These are phyloP conservation scores for Phyllopteryx taeniolatus DNA, from an alignment of 2,113 vertebrate species.

Conservation along the genomic window DNA sequence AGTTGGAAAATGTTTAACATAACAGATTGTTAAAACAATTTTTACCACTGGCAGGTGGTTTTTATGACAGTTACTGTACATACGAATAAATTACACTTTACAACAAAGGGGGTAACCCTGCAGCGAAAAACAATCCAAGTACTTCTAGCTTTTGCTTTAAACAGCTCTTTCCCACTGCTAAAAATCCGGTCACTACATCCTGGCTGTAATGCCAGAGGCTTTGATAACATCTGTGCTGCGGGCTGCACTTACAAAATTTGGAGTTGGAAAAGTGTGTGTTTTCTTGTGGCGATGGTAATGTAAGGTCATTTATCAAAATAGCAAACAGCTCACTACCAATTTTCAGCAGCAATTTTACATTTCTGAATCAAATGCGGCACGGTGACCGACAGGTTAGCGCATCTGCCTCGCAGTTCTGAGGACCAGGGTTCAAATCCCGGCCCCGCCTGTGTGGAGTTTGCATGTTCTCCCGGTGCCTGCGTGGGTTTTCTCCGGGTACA, in stretches of 20 bases:
- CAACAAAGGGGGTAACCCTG: background rate
- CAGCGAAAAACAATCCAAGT: background rate
- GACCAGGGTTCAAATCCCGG: too few species aligned
- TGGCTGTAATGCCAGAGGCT: conserved; percentile 30
- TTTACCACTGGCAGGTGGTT: background rate
- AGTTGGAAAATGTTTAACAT: background rate
- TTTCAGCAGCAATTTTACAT: background rate
- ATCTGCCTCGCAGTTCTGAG: too few species aligned
- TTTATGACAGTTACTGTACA: background rate
- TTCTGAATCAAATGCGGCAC: background rate
- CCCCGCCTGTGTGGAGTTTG: too few species aligned
- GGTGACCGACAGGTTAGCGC: too few species aligned
- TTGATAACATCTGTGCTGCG: conserved; percentile 43
- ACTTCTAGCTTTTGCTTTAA: background rate
- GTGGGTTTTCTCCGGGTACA: too few species aligned
- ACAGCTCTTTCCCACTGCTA: conserved; percentile 16
- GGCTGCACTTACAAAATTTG: conserved; percentile 21
- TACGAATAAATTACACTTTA: background rate
- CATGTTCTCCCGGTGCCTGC: too few species aligned
- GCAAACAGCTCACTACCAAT: conserved; percentile 3
- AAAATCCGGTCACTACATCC: conserved; percentile 13
- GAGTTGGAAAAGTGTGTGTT: conserved; percentile 11
- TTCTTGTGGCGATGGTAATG: conserved; percentile 14
- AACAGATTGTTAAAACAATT: background rate
- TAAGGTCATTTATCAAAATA: conserved; percentile 15